These are phyloP conservation scores for Philhelius pedissequus DNA, from an alignment of 2,888 invertebrate species.

Conservation along the genomic window DNA sequence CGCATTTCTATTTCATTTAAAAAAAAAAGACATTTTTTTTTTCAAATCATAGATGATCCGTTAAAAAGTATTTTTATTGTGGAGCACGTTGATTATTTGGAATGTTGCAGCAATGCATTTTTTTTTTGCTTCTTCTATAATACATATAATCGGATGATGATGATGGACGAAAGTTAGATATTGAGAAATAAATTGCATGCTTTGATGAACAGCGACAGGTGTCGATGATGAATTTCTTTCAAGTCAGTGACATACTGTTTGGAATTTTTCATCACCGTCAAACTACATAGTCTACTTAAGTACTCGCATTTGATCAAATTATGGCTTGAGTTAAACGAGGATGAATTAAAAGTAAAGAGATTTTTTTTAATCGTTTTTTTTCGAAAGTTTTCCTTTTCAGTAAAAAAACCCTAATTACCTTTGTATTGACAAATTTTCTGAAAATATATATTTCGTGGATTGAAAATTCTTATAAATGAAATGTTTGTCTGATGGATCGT, in stretches of 20 bases:
- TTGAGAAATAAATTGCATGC: background rate
- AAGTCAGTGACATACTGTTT: constrained; percentile 3
- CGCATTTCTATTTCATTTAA: constrained; percentile 10
- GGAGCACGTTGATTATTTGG: constrained; percentile 30
- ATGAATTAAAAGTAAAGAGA: background rate
- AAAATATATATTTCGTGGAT: no score
- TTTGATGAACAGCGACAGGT: constrained; percentile 22
- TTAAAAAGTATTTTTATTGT: constrained; percentile 29
- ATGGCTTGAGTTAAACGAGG: background rate
- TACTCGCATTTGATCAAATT: background rate
- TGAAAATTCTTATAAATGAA: no score
- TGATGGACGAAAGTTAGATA: constrained; percentile 6
- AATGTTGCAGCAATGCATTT: constrained; percentile 22
- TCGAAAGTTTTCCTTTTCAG: background rate
- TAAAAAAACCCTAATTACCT: no score
- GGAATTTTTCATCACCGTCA: background rate
- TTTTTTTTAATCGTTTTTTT: background rate
- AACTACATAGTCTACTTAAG: background rate
- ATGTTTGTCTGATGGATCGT: no score
- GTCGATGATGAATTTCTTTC: constrained; percentile 29
- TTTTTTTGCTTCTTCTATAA: background rate
- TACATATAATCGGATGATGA: background rate
- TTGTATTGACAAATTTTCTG: no score
- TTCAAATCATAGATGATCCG: background rate
- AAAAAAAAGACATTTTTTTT: background rate